Evolutionary conservation across 2,888 invertebrate genomes (phyloP).

Genomic region (Yponomeuta plumbellus): DNA sequence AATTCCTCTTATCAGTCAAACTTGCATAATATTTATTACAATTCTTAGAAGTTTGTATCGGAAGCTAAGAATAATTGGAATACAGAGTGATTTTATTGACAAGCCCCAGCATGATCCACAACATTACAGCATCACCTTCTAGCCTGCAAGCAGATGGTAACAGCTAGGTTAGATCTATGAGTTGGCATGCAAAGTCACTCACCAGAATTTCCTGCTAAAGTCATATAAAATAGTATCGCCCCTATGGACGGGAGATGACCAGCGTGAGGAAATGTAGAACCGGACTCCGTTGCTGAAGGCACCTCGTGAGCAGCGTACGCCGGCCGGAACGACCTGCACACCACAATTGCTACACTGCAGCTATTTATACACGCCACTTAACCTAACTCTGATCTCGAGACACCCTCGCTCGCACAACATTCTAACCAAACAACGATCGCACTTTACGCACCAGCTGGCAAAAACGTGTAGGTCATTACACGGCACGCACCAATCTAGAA

Average conservation of each 20-base stretch:
- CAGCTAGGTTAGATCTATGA: not conserved
- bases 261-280: constrained; percentile 71
- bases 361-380: constrained; percentile 31
- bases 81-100: not conserved
- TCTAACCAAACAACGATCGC: constrained; percentile 50
- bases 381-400: constrained; percentile 6
- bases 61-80: not conserved
- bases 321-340: constrained; percentile 61
- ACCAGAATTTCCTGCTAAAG: constrained; percentile 96
- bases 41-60: not conserved
- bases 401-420: constrained; percentile 29
- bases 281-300: constrained; percentile 54
- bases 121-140: not conserved
- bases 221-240: constrained; percentile 97
- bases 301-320: constrained; percentile 48
- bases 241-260: constrained; percentile 85
- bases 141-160: not conserved
- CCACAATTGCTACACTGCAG: constrained; percentile 24
- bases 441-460: constrained; percentile 71
- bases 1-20: too few species aligned
- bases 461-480: constrained; percentile 66
- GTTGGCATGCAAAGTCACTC: constrained; percentile 50
- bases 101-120: not conserved
- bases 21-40: not conserved
- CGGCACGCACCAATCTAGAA: constrained; percentile 33